Evolutionary conservation across 2,888 invertebrate species (phyloP).

Genomic region (Tachina grossa): DNA sequence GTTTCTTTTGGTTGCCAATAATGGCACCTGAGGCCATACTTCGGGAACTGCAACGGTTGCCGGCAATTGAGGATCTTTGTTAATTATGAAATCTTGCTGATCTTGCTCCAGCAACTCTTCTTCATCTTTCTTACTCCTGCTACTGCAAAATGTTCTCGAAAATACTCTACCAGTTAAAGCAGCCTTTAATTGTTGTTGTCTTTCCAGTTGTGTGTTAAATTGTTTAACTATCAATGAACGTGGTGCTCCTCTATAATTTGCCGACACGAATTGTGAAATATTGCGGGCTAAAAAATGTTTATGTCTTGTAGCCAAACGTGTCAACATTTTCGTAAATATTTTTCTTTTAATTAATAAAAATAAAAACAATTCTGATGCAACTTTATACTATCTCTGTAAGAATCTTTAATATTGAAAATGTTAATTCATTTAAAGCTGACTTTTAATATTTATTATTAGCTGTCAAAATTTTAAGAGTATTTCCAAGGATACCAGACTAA

Average conservation of each 20-base stretch:
- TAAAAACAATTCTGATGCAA: slow-evolving; percentile 52
- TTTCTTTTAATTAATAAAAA: not conserved
- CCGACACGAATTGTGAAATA: slow-evolving; percentile 63
- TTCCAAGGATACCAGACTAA: slow-evolving; percentile 12
- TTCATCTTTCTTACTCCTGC: slow-evolving; percentile 70
- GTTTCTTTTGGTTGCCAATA: slow-evolving; percentile 96
- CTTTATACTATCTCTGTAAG: slow-evolving; percentile 36
- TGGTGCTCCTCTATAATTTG: slow-evolving; percentile 28
- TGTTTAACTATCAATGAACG: slow-evolving; percentile 57
- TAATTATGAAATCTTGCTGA: slow-evolving; percentile 72
- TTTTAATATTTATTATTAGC: not conserved
- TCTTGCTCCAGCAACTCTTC: slow-evolving; percentile 73
- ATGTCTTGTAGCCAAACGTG: slow-evolving; percentile 71
- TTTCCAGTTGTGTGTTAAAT: slow-evolving; percentile 59
- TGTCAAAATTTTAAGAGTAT: slow-evolving; percentile 53
- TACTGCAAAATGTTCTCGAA: slow-evolving; percentile 74
- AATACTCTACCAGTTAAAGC: slow-evolving; percentile 51
- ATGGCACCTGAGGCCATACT: slow-evolving; percentile 97
- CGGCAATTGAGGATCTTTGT: slow-evolving; percentile 84
- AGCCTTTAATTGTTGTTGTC: slow-evolving; percentile 48
- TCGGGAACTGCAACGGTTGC: slow-evolving; percentile 97
- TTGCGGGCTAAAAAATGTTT: slow-evolving; percentile 64
- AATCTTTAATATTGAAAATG: slow-evolving; percentile 46
- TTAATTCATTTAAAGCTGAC: slow-evolving; percentile 51
- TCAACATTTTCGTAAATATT: slow-evolving; percentile 71